Conservation (phyloP, 1,140 invertebrate genomes). For the Saccostrea echinata region DNA sequence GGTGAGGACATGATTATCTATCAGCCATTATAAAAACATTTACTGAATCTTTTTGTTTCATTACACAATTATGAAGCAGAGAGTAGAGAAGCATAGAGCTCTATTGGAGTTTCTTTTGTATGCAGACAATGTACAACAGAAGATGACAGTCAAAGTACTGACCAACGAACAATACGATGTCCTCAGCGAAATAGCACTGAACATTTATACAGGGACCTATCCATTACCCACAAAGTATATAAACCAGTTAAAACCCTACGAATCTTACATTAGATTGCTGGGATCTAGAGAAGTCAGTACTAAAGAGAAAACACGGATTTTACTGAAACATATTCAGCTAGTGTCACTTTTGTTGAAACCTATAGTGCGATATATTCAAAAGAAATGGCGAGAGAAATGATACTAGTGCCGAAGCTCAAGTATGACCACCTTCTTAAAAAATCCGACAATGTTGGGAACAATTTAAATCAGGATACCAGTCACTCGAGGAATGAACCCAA, state of each 20-base stretch:
- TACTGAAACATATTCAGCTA: background rate
- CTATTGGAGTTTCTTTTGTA: slow-evolving; percentile 16
- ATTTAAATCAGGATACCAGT: background rate
- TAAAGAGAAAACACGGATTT: background rate
- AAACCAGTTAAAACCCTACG: slow-evolving; percentile 41
- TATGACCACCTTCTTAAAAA: slow-evolving; percentile 23
- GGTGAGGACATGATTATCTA: slow-evolving; percentile 50
- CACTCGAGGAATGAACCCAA: background rate
- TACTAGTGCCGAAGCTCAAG: slow-evolving; percentile 27
- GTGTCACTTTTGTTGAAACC: slow-evolving; percentile 27
- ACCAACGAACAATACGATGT: slow-evolving; percentile 34
- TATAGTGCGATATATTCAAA: background rate
- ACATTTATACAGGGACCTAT: slow-evolving; percentile 39
- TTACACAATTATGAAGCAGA: slow-evolving; percentile 39
- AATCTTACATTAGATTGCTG: slow-evolving; percentile 31
- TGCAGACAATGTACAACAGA: slow-evolving; percentile 27
- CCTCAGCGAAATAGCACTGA: slow-evolving; percentile 37
- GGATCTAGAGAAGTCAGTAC: slow-evolving; percentile 28
- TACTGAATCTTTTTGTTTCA: background rate
- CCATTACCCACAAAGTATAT: slow-evolving; percentile 8
- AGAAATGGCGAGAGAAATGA: slow-evolving; percentile 38
- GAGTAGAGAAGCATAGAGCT: background rate
- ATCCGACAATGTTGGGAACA: background rate
- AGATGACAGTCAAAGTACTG: slow-evolving; percentile 5
- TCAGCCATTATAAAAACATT: slow-evolving; percentile 34